Conservation (phyloP, 2,113 vertebrate genomes). For the Pelecanoides urinatrix region DNA sequence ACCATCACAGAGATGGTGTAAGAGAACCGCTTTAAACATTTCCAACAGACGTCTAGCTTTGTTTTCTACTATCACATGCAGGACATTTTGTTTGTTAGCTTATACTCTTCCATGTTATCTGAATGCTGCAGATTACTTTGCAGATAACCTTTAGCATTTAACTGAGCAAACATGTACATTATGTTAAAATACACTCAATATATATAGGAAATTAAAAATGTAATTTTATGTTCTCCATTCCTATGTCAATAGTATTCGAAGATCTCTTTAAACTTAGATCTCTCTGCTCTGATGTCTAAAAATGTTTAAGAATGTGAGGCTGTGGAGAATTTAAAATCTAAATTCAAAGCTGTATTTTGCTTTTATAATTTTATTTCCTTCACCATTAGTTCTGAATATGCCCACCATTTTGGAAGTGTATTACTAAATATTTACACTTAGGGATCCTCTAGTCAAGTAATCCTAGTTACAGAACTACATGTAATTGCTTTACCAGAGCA, state of each 20-base stretch:
- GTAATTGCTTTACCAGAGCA: neutral
- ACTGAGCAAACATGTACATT: neutral
- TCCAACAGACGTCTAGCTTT: neutral
- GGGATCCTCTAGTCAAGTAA: neutral
- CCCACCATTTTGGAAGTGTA: neutral
- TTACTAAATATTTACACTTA: neutral
- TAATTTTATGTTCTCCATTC: neutral
- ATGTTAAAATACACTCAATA: neutral
- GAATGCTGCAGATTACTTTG: neutral
- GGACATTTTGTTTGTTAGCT: neutral
- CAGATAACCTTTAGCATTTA: neutral
- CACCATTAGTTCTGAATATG: neutral
- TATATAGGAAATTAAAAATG: neutral
- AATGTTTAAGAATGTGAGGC: neutral
- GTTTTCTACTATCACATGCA: neutral
- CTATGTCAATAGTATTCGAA: neutral
- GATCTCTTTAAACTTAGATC: neutral
- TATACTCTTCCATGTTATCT: neutral
- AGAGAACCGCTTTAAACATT: neutral
- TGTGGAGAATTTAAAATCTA: neutral
- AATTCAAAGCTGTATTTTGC: neutral
- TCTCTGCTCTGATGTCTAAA: neutral
- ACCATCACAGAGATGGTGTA: neutral
- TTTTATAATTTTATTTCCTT: neutral
- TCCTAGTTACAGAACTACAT: neutral